phyloP scores from a whole-genome alignment of 1,140 invertebrate genomes.

The Eciton burchellii region DNA sequence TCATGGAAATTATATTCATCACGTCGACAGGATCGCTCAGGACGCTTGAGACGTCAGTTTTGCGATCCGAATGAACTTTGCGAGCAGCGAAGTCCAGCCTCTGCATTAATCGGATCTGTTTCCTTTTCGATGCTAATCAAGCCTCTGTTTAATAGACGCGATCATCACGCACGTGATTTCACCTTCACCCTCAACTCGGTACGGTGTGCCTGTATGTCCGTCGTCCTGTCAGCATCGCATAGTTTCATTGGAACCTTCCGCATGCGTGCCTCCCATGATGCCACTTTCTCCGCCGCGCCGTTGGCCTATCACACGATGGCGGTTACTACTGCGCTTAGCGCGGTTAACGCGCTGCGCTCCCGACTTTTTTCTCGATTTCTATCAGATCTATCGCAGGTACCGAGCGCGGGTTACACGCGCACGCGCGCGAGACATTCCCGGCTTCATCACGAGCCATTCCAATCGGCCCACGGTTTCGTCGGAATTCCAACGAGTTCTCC shows the following conservation, averaged over 20 bases:
- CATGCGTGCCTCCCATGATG: constrained; percentile 22
- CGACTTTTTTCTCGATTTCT: constrained; percentile 71
- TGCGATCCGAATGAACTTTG: background rate
- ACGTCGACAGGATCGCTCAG: background rate
- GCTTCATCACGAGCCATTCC: constrained; percentile 45
- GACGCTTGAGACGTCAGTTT: background rate
- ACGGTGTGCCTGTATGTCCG: constrained; percentile 16
- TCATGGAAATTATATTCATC: background rate
- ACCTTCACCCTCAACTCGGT: constrained; percentile 46
- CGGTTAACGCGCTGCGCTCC: constrained; percentile 46
- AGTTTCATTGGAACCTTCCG: constrained; percentile 57
- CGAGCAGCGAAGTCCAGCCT: background rate
- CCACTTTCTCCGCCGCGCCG: constrained; percentile 36
- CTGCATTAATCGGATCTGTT: background rate
- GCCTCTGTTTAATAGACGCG: background rate
- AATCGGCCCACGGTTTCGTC: constrained; percentile 45
- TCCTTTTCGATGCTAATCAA: constrained; percentile 13
- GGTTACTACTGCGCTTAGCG: constrained; percentile 57
- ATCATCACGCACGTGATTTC: background rate
- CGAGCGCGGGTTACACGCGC: constrained; percentile 61
- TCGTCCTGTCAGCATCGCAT: constrained; percentile 40
- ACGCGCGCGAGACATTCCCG: constrained; percentile 24
- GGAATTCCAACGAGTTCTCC: constrained; percentile 16
- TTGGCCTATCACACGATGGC: constrained; percentile 55
- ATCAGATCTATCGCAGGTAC: constrained; percentile 73